phyloP scores from a whole-genome alignment of 1,140 invertebrate genomes.

The Philopotamus ludificatus region DNA sequence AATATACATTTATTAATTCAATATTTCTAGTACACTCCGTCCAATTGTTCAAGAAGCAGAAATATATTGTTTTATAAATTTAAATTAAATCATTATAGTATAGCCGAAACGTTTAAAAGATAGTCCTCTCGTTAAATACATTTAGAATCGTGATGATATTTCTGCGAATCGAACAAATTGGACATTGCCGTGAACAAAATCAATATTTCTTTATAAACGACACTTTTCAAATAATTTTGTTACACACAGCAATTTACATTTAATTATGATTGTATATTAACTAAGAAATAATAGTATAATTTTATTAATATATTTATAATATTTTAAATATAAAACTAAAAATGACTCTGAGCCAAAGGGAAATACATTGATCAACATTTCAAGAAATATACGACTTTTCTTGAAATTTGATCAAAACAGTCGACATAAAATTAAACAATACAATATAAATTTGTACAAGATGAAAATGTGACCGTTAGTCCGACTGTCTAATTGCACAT shows the following conservation, averaged over 20 bases:
- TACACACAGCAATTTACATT: not conserved
- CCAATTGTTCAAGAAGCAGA: conserved; percentile 42
- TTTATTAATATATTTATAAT: conserved; percentile 5
- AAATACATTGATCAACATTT: conserved; percentile 33
- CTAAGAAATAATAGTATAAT: conserved; percentile 8
- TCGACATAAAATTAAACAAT: conserved; percentile 7
- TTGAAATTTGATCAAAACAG: conserved; percentile 31
- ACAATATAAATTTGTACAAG: conserved; percentile 7
- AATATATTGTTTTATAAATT: conserved; percentile 22
- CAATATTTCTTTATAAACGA: no score
- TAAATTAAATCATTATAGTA: conserved; percentile 18
- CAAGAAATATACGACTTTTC: conserved; percentile 19
- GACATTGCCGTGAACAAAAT: no score
- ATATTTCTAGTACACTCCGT: conserved; percentile 14
- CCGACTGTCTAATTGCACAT: conserved; percentile 24
- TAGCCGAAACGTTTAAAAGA: conserved; percentile 7
- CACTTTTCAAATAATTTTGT: no score
- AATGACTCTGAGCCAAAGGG: conserved; percentile 40
- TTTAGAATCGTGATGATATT: conserved; percentile 24
- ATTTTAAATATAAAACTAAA: conserved; percentile 7
- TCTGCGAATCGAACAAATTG: conserved; percentile 40
- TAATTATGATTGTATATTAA: not conserved
- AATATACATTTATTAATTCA: conserved; percentile 8
- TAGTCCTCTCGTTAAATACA: conserved; percentile 11
- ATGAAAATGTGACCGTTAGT: not conserved